These are phyloP conservation scores for Agapostemon virescens DNA, from an alignment of 2,888 invertebrate species.

Conservation along the genomic window DNA sequence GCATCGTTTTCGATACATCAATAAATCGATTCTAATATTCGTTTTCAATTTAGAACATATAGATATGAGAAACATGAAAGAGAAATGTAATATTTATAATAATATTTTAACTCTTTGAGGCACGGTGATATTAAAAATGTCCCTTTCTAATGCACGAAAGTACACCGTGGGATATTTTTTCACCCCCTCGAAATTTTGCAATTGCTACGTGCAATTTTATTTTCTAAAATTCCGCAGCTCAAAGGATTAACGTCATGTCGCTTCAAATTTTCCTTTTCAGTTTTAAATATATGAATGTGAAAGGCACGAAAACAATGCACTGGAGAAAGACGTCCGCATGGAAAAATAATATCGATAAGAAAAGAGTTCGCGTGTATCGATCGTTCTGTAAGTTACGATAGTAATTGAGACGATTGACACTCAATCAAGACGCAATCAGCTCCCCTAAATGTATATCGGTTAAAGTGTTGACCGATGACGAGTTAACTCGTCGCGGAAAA, in stretches of 20 bases:
- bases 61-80: no score
- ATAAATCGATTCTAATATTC: background rate
- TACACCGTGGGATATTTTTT: no score
- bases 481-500: background rate
- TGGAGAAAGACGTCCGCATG: background rate
- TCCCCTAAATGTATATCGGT: background rate
- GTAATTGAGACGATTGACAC: background rate
- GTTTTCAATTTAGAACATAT: no score
- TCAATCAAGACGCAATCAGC: background rate
- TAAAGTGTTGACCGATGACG: background rate
- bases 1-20: background rate
- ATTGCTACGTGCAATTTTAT: no score
- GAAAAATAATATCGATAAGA: background rate
- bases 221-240: no score
- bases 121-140: no score
- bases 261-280: background rate
- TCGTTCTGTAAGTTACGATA: background rate
- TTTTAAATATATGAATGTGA: background rate
- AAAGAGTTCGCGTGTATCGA: background rate
- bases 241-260: no score
- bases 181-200: no score
- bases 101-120: no score
- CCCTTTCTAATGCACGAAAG: no score
- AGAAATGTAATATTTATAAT: no score
- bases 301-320: background rate